Evolutionary conservation across 2,113 vertebrate species (phyloP), one percentile per base, ranked within the genome.

Genomic region (Burhinus oedicnemus): DNA sequence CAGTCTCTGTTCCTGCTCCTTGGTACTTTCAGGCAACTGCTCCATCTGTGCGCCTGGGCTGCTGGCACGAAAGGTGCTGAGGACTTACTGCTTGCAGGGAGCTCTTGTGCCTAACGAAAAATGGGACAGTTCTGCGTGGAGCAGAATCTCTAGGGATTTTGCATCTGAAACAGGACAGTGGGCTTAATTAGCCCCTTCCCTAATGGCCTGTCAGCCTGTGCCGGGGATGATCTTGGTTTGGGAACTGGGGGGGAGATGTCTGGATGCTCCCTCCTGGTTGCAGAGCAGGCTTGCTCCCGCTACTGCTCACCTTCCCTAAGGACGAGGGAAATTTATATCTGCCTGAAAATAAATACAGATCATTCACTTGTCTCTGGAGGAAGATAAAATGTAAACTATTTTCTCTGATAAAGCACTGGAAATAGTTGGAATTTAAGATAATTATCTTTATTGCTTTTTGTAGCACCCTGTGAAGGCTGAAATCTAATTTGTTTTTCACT

Each of bases 351-450:
- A 93, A 95, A 90, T 74, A 82, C 57, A 77, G 78, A 86, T 94
- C 89, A 51, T 54, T 94, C 71, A 19, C 38, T 95, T 58, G 66
- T 80, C 81, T 95, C 89, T 74, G 75, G 84, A 91, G 96, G 93
- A 90, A 80, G 75, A 94, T 95, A 69, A 96, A 91, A 86, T 20
- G 23, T 87, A 51, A 91, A 75, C 81, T 89, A 4, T 93, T 87
- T 96, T 91, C 81, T 91, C 9, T 93, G 91, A 85, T 95, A 90
- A 91, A 90, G 78, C 51, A 44, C 87, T 96, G 84, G 71, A 95
- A 96, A 96, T 95, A 83, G 93, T 88, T 91, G 76, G 78, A 65
- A 96, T 95, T 95, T 84, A 93, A 97, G 97, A 90, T 97, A 90
- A 95, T 95, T 83, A 86, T 96, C 93, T 93, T 96, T 85, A 95